Evolutionary conservation across 2,888 invertebrate species (phyloP), one percentile per base, ranked within the genome.

Genomic region (Dexiosoma caninum): DNA sequence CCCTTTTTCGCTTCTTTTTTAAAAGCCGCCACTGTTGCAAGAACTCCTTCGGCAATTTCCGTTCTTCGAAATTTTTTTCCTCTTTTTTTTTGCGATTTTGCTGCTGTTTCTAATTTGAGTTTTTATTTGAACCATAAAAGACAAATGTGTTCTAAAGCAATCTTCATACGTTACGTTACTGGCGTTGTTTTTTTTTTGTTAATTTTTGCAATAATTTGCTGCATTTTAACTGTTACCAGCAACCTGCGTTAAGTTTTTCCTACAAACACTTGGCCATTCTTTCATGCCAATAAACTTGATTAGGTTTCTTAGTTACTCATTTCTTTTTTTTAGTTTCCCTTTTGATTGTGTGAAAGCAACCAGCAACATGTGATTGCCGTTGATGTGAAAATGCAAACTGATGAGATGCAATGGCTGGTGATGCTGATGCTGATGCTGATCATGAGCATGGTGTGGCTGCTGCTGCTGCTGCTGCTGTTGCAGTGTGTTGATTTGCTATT

Each of bases 141-240:
- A 80, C 76, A 80, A 76, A 76, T 80, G 80, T 80, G 59, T 75
- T 70, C 44, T 70, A 59, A 37, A 75, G 55, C 40, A 16, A 67
- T 60, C 46, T 40, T 70, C 55, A 67, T 19, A 55, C 19, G 12
- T 57, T 8, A 23, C 3, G 3, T 37, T n/a, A n/a, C n/a, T n/a
- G n/a, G n/a, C n/a, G 46, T 9, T 49, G 23, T 27, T 49, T 7
- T 23, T 12, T 49, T n/a, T 40, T 40, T 40, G 0, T 42, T 16
- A 16, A 16, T 44, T 16, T 59, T 64, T 49, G 42, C 27, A 51
- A 51, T 16, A 23, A 75, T 46, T 66, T 30, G 21, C 23, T 60
- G 23, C 35, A 3, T 49, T 62, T 21, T 6, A 49, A 21, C 42
- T 60, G 9, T 12, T 55, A 23, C n/a, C 32, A 37, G 49, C 67